These are phyloP conservation scores for Aporrectodea caliginosa DNA, from an alignment of 1,140 invertebrate species.

Conservation along the genomic window DNA sequence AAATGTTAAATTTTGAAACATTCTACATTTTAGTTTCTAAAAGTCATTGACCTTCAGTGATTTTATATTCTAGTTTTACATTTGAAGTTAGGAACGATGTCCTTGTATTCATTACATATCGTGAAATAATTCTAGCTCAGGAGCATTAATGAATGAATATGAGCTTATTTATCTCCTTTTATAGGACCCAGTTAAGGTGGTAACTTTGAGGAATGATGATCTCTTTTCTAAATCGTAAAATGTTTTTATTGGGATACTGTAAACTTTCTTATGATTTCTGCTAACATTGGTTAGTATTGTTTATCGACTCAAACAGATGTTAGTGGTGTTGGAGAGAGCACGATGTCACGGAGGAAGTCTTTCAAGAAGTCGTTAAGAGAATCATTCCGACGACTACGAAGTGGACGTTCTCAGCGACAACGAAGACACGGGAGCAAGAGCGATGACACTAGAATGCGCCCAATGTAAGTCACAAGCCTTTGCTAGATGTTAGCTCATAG, in stretches of 20 bases:
- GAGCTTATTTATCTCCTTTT: not conserved
- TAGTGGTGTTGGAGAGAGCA: slow-evolving; percentile 75
- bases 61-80: too few species aligned
- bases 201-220: not conserved
- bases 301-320: slow-evolving; percentile 63
- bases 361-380: slow-evolving; percentile 95
- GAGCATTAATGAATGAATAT: too few species aligned
- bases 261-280: not conserved
- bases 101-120: too few species aligned
- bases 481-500: too few species aligned
- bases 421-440: not conserved
- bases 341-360: slow-evolving; percentile 87
- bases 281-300: not conserved
- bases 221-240: not conserved
- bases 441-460: not conserved
- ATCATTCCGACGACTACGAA: slow-evolving; percentile 84
- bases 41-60: too few species aligned
- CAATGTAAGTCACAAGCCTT: not conserved
- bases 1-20: too few species aligned
- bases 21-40: too few species aligned
- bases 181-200: not conserved
- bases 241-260: not conserved
- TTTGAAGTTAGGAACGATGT: too few species aligned
- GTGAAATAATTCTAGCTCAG: too few species aligned
- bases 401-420: slow-evolving; percentile 73